Conservation (phyloP, 1,140 invertebrate genomes). For the Halesus radiatus region DNA sequence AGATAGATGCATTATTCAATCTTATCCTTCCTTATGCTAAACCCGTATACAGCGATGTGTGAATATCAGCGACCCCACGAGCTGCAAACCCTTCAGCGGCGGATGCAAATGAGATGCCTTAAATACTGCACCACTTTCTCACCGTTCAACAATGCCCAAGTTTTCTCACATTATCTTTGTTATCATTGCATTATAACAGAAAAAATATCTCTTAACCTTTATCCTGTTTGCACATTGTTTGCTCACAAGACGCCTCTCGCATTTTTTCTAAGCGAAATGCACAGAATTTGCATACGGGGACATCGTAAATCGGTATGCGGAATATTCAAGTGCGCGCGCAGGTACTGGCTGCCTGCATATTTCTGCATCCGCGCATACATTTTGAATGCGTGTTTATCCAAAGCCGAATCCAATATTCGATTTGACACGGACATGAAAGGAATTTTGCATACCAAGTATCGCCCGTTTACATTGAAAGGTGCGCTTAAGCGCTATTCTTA, state of each 20-base stretch:
- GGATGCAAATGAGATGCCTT: slow-evolving; percentile 31
- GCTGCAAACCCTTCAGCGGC: neutral
- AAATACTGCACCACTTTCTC: slow-evolving; percentile 47
- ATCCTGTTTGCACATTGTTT: slow-evolving; percentile 50
- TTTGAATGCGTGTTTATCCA: slow-evolving; percentile 53
- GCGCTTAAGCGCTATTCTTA: slow-evolving; percentile 22
- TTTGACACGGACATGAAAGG: slow-evolving; percentile 51
- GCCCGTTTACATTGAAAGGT: slow-evolving; percentile 38
- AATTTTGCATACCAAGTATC: slow-evolving; percentile 50
- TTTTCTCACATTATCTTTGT: slow-evolving; percentile 58
- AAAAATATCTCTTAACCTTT: slow-evolving; percentile 57
- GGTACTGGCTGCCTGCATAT: slow-evolving; percentile 16
- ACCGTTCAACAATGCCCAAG: slow-evolving; percentile 49
- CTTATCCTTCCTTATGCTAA: slow-evolving; percentile 37
- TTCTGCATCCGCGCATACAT: slow-evolving; percentile 45
- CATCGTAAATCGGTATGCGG: slow-evolving; percentile 21
- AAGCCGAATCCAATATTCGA: slow-evolving; percentile 54
- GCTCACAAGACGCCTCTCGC: slow-evolving; percentile 45
- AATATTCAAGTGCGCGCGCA: slow-evolving; percentile 27
- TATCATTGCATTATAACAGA: slow-evolving; percentile 55
- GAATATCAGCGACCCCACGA: slow-evolving; percentile 36
- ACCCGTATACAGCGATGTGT: slow-evolving; percentile 43
- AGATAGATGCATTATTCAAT: slow-evolving; percentile 49
- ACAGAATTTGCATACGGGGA: slow-evolving; percentile 28
- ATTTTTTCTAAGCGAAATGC: slow-evolving; percentile 38